Base-by-base conservation (phyloP, 2,888 invertebrate species). In the Mythimna impura region DNA sequence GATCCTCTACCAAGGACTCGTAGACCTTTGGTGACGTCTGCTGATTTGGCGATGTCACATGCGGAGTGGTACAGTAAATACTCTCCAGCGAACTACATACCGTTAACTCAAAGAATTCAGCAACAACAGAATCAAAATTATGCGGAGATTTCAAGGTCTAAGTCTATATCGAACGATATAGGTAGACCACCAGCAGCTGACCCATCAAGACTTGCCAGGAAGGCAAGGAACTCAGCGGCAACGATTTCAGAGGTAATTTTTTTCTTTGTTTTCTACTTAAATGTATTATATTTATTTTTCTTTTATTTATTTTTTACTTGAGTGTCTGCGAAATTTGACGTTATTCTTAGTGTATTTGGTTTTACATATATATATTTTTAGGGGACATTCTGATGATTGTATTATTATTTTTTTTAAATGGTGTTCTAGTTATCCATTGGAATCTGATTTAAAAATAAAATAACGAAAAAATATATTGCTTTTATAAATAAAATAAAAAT, bases 11-110 rank as follows among this genome's bases (percentile, higher is more conserved):
- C 94, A 73, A 89, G 97, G 89, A 87, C 80, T 20, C 88, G 92
- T 10, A 84, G 97, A 86, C 90, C 92, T 90, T 94, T 93, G 89
- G 95, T 96, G 88, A 95, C 94, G 84, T 96, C 96, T 9, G 96
- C 96, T 52, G 95, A 96, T 47, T 89, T 96, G 87, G 96, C 95
- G 66, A 97, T 96, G 97, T 97, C 96, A 68, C 96, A 96, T 1
- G 97, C 97, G 50, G 98, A 98, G 80, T 93, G 98, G 79, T 97
- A 97, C 89, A 97, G 97, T 88, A 98, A 97, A 92, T 98, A 98
- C 90, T 98, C 98, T 55, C 97, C 98, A 65, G 96, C 97, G 57
- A 97, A 97, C 90, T 98, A 98, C 92, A 97, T 97, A 89, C 98
- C 98, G 78, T 87, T 95, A 57, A 96, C 96, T 1, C 95, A 96